Percentiles rank a stretch among this genome's conserved stretches.
Conservation (phyloP, 2,113 vertebrate species). For the Microtus richardsoni region DNA sequence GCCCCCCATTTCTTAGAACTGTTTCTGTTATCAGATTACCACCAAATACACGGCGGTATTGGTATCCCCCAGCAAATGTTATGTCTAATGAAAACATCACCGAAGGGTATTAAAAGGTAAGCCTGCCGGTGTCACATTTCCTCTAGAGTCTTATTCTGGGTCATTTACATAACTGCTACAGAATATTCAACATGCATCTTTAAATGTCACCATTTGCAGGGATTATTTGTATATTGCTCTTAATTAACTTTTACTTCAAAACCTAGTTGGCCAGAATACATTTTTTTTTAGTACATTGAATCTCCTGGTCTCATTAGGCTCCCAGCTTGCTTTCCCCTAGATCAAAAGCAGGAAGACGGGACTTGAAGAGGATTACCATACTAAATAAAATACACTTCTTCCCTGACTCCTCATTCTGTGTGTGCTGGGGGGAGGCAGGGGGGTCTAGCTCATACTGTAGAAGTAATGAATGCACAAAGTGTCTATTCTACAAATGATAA, state of each 20-base stretch:
- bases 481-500: conserved; percentile 62
- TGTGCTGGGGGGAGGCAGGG: background rate
- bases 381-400: conserved; percentile 73
- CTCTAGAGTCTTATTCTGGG: conserved; percentile 63
- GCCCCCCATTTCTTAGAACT: background rate
- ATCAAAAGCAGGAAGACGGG: conserved; percentile 75
- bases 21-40: conserved; percentile 62
- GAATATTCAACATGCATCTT: conserved; percentile 71
- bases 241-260: conserved; percentile 80
- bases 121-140: conserved; percentile 65
- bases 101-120: conserved; percentile 72
- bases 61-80: conserved; percentile 43
- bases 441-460: conserved; percentile 9
- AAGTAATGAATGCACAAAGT: conserved; percentile 70
- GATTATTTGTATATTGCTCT: conserved; percentile 80
- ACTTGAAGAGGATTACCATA: conserved; percentile 81
- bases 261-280: conserved; percentile 65
- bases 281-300: conserved; percentile 24
- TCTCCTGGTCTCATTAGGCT: conserved; percentile 78
- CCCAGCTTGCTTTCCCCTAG: conserved; percentile 80
- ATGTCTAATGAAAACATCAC: conserved; percentile 71
- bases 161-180: conserved; percentile 79
- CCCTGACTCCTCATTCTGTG: conserved; percentile 58
- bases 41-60: background rate
- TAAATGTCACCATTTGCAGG: conserved; percentile 76